Conservation (phyloP, 2,113 vertebrate species). For the Fregata magnificens region DNA sequence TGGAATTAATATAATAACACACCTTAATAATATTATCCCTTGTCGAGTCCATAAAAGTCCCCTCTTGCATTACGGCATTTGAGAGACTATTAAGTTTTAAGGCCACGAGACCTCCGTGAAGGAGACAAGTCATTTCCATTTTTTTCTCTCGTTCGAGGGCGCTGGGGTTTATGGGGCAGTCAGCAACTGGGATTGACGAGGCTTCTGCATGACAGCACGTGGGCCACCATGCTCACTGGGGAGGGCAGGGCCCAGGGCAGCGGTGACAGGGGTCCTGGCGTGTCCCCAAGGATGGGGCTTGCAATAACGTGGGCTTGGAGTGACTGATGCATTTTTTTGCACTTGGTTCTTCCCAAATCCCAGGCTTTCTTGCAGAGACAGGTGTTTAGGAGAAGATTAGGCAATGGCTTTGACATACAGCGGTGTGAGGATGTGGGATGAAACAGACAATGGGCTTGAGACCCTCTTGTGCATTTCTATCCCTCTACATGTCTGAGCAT, state of each 20-base stretch:
- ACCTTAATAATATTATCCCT: constrained; percentile 74
- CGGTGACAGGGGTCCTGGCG: fast-evolving
- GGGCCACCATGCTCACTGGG: neutral
- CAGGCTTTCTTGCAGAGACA: neutral
- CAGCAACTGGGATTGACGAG: neutral
- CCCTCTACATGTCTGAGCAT: neutral
- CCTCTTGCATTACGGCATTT: constrained; percentile 68
- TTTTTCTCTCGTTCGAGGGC: neutral
- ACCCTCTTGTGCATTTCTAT: neutral
- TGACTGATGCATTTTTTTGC: neutral
- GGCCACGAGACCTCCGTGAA: constrained; percentile 72
- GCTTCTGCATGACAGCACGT: neutral
- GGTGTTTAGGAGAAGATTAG: neutral
- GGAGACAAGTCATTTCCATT: constrained; percentile 60
- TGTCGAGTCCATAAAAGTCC: constrained; percentile 78
- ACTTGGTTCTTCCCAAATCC: neutral
- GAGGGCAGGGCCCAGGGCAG: neutral
- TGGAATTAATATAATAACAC: constrained; percentile 59
- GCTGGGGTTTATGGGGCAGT: constrained; percentile 28
- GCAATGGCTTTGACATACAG: neutral
- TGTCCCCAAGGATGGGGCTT: neutral
- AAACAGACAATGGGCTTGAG: neutral
- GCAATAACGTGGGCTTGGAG: neutral
- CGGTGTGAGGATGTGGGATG: neutral
- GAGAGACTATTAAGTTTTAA: constrained; percentile 82